Conservation (phyloP, 2,888 invertebrate genomes). For the Drosophila kuntzei region DNA sequence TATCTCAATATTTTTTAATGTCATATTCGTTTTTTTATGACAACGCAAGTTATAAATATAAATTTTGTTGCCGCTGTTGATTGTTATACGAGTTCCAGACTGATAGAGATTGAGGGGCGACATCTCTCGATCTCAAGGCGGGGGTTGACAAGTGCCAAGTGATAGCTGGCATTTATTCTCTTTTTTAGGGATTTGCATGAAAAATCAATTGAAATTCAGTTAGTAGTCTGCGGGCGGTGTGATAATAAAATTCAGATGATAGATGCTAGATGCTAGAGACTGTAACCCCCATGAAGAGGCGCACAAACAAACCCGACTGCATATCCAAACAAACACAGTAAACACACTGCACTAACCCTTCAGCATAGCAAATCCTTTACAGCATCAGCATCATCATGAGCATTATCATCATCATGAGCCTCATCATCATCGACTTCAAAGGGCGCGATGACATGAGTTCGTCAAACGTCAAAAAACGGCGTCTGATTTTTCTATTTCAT, state of each 20-base stretch:
- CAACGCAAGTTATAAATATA: conserved; percentile 66
- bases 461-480: conserved; percentile 59
- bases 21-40: conserved; percentile 62
- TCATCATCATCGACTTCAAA: conserved; percentile 56
- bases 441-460: conserved; percentile 67
- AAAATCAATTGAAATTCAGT: conserved; percentile 57
- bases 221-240: conserved; percentile 37
- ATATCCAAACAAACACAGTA: conserved; percentile 51
- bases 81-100: conserved; percentile 60
- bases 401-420: conserved; percentile 27
- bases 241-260: conserved; percentile 21
- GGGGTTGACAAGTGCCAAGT: conserved; percentile 61
- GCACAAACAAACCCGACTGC: conserved; percentile 53
- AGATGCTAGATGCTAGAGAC: neutral
- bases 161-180: conserved; percentile 32
- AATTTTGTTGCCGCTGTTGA: conserved; percentile 63
- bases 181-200: conserved; percentile 49
- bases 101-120: neutral
- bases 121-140: conserved; percentile 8
- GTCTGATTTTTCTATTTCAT: conserved; percentile 33
- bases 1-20: conserved; percentile 44
- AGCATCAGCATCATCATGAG: conserved; percentile 34
- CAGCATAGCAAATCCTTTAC: conserved; percentile 49
- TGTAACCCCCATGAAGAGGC: conserved; percentile 30
- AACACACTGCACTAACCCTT: conserved; percentile 36